Conservation (phyloP, 2,888 invertebrate genomes). For the Caenorhabditis doughertyi region DNA sequence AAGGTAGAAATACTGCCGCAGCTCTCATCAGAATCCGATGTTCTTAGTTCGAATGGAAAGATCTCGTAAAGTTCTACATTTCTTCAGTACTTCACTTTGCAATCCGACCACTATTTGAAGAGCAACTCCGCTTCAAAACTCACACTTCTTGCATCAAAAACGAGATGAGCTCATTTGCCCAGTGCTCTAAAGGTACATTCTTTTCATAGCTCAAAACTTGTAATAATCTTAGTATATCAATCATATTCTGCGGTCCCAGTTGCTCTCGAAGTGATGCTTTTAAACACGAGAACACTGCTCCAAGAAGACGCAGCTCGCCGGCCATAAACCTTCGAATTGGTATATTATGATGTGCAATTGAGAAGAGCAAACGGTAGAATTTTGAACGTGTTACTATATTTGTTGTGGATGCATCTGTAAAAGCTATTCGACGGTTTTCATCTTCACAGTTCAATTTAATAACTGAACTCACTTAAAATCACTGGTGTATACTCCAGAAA, state of each 20-base stretch:
- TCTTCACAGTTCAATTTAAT: background rate
- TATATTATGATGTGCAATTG: slow-evolving; percentile 74
- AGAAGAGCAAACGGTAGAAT: slow-evolving; percentile 72
- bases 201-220: slow-evolving; percentile 79
- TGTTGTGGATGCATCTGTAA: slow-evolving; percentile 62
- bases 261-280: slow-evolving; percentile 73
- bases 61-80: too few relatives aligned
- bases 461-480: slow-evolving; percentile 51
- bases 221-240: slow-evolving; percentile 76
- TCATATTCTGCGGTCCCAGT: slow-evolving; percentile 79
- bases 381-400: slow-evolving; percentile 68
- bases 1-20: too few relatives aligned
- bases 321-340: slow-evolving; percentile 73
- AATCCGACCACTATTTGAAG: too few relatives aligned
- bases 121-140: slow-evolving; percentile 38
- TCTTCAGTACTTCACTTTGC: too few relatives aligned
- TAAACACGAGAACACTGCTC: slow-evolving; percentile 72
- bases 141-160: slow-evolving; percentile 77
- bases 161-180: slow-evolving; percentile 75
- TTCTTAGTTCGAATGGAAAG: too few relatives aligned
- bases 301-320: slow-evolving; percentile 71
- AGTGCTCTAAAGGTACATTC: slow-evolving; percentile 69
- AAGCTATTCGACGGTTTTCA: background rate
- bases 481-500: slow-evolving; percentile 64
- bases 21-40: too few relatives aligned